phyloP scores from a whole-genome alignment of 1,140 invertebrate species.

The Megalonaias nervosa region DNA sequence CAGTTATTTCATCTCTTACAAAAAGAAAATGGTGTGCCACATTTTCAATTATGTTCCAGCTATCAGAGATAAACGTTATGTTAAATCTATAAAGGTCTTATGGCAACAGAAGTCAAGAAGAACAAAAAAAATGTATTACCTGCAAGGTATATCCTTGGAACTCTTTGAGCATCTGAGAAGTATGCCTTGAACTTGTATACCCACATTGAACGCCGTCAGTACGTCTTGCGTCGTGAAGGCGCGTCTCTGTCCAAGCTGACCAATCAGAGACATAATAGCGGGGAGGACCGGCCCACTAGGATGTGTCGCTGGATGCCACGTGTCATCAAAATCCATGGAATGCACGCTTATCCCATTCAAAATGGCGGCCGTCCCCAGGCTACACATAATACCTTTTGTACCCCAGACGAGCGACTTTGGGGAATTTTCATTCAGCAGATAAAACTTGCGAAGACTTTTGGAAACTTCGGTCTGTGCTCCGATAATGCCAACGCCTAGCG shows the following conservation, averaged over 20 bases:
- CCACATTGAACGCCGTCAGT: conserved; percentile 59
- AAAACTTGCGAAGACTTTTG: conserved; percentile 33
- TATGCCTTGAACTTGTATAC: conserved; percentile 57
- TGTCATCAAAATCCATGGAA: conserved; percentile 64
- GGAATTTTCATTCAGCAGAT: neutral
- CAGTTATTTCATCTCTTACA: too few relatives aligned
- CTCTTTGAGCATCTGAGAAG: conserved; percentile 50
- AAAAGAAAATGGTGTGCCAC: too few relatives aligned
- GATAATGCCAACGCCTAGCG: conserved; percentile 56
- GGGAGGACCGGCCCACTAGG: conserved; percentile 60
- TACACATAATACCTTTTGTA: conserved; percentile 31
- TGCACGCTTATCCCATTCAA: conserved; percentile 58
- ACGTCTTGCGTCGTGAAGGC: conserved; percentile 43
- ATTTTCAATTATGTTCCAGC: too few relatives aligned
- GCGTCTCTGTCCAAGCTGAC: conserved; percentile 17
- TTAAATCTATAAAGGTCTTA: too few relatives aligned
- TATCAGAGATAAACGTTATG: too few relatives aligned
- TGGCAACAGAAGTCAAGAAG: too few relatives aligned
- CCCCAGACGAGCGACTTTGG: conserved; percentile 48
- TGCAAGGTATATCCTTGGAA: conserved; percentile 51
- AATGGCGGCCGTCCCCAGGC: conserved; percentile 48
- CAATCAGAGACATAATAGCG: conserved; percentile 52
- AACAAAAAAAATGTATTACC: conserved; percentile 27
- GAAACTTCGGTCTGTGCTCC: conserved; percentile 52
- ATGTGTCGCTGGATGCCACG: conserved; percentile 61